Evolutionary conservation across 2,888 invertebrate genomes (phyloP), one percentile per base, ranked within the genome.

Genomic region (Chydorus sphaericus): DNA sequence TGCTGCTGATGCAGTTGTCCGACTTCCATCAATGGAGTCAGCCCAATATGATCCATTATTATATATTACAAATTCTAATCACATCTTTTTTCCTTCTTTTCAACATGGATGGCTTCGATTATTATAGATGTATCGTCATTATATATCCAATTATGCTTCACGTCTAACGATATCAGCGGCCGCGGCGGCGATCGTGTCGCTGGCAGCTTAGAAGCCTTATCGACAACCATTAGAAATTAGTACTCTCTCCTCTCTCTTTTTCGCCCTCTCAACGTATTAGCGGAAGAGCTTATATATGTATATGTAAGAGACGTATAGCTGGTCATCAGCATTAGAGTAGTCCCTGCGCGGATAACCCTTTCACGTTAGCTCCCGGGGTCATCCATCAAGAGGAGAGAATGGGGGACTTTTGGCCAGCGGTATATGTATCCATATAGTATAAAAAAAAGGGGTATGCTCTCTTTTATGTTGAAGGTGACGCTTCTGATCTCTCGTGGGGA

Each of bases 311-410:
- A n/a, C n/a, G n/a, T n/a, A n/a, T n/a, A n/a, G n/a, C n/a, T n/a
- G n/a, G n/a, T n/a, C n/a, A n/a, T n/a, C n/a, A n/a, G n/a, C n/a
- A n/a, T n/a, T n/a, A n/a, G n/a, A n/a, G n/a, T n/a, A n/a, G n/a
- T n/a, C n/a, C n/a, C n/a, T n/a, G n/a, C n/a, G n/a, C n/a, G n/a
- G 44, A 28, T 44, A 44, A 44, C 44, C 44, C 44, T 44, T 44
- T 44, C 44, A 44, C 44, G 44, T 23, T 44, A 28, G 44, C 10
- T 10, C 7, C 5, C 23, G 44, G 26, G 44, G 44, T 44, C 44
- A 44, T 44, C 44, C 44, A 44, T 44, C 44, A 44, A n/a, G 16
- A 23, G 6, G 44, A 2, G 7, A 44, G 44, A 4, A 8, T 23
- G 23, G 23, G 23, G 39, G 39, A 20, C 23, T 14, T 38, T 38